Percentiles rank a stretch among this genome's conserved stretches.
These are phyloP conservation scores for Drosophila ezoana DNA, from an alignment of 2,888 invertebrate species.

Conservation along the genomic window DNA sequence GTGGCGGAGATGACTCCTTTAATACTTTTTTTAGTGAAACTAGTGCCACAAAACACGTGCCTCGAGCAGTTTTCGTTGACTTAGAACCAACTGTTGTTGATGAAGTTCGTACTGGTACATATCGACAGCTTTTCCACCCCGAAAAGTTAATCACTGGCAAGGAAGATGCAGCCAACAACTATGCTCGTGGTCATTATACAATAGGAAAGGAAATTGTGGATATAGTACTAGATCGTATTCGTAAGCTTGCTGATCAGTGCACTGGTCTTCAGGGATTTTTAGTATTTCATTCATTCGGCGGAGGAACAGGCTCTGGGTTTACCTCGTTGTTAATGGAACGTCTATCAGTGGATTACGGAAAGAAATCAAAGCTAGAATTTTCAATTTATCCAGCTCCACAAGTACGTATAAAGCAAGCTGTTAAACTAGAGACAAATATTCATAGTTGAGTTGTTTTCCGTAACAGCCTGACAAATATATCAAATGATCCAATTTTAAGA, in stretches of 20 bases:
- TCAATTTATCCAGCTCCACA: slow-evolving; percentile 98
- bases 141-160: slow-evolving; percentile 97
- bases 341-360: slow-evolving; percentile 96
- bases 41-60: slow-evolving; percentile 92
- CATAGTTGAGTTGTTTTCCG: neutral
- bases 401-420: slow-evolving; percentile 85
- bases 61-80: slow-evolving; percentile 95
- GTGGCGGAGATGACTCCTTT: slow-evolving; percentile 91
- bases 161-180: slow-evolving; percentile 97
- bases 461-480: neutral
- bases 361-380: slow-evolving; percentile 96
- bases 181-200: slow-evolving; percentile 97
- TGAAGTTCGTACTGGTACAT: slow-evolving; percentile 93
- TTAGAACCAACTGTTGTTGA: slow-evolving; percentile 97
- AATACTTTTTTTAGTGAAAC: slow-evolving; percentile 93
- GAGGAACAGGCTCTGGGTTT: slow-evolving; percentile 96
- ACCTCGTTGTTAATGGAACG: slow-evolving; percentile 96
- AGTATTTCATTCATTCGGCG: slow-evolving; percentile 96
- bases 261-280: slow-evolving; percentile 95
- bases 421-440: neutral
- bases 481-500: neutral
- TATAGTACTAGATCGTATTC: slow-evolving; percentile 91
- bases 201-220: slow-evolving; percentile 96
- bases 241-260: slow-evolving; percentile 94
- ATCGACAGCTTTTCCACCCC: slow-evolving; percentile 94